phyloP scores from a whole-genome alignment of 2,797 vertebrate genomes.

The Neostethus bicornis region DNA sequence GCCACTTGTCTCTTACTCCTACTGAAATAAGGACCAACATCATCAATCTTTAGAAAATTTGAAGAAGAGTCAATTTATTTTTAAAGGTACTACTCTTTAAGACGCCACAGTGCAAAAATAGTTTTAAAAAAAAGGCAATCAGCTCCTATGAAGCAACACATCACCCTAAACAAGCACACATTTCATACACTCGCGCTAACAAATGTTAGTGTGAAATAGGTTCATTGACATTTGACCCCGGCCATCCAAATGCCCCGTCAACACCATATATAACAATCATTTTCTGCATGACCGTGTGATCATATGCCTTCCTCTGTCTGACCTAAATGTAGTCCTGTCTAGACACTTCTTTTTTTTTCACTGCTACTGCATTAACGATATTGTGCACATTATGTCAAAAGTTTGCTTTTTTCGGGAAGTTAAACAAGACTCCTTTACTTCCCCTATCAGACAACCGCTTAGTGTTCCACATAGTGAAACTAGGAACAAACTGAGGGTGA shows the following conservation, averaged over 20 bases:
- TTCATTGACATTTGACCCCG: slow-evolving; percentile 70
- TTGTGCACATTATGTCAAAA: slow-evolving; percentile 70
- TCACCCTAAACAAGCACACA: slow-evolving; percentile 23
- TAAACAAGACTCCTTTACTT: slow-evolving; percentile 69
- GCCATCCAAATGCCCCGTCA: slow-evolving; percentile 44
- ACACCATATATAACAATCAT: slow-evolving; percentile 45
- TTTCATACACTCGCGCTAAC: slow-evolving; percentile 23
- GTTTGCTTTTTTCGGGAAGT: slow-evolving; percentile 76
- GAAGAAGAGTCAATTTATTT: slow-evolving; percentile 55
- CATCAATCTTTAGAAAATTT: slow-evolving; percentile 68
- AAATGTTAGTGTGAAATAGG: slow-evolving; percentile 45
- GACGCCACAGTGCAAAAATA: too few species aligned
- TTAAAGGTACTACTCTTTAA: slow-evolving; percentile 47
- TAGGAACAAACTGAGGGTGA: slow-evolving; percentile 58
- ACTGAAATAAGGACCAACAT: slow-evolving; percentile 54
- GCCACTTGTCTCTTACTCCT: slow-evolving; percentile 64
- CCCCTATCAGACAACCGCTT: slow-evolving; percentile 62
- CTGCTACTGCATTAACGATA: slow-evolving; percentile 63
- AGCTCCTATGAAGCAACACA: slow-evolving; percentile 44
- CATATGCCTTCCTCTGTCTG: slow-evolving; percentile 73
- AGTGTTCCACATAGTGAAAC: slow-evolving; percentile 63
- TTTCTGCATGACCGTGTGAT: slow-evolving; percentile 63
- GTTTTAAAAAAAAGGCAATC: too few species aligned
- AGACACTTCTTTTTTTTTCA: slow-evolving; percentile 70
- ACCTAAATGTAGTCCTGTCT: slow-evolving; percentile 74